Conservation (phyloP, 2,888 invertebrate species). For the Prosopocoilus inquinatus region DNA sequence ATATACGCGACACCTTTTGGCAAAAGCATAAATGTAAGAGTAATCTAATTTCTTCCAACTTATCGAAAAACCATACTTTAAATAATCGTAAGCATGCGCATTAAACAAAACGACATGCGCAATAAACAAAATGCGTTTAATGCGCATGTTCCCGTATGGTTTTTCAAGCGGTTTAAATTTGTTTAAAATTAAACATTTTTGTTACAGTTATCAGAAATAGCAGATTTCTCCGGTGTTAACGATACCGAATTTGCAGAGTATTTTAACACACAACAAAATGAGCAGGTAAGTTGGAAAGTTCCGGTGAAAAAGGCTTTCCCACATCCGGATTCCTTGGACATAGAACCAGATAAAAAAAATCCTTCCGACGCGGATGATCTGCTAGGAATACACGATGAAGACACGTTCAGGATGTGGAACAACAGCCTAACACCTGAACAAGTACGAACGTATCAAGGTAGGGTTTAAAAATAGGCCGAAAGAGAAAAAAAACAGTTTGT, state of each 20-base stretch:
- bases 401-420: slow-evolving; percentile 12
- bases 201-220: background rate
- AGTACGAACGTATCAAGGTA: slow-evolving; percentile 16
- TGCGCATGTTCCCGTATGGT: no score
- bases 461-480: background rate
- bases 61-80: background rate
- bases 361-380: background rate
- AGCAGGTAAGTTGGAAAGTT: background rate
- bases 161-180: no score
- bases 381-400: background rate
- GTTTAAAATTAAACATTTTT: background rate
- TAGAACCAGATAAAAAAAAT: background rate
- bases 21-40: background rate
- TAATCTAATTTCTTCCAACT: no score
- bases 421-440: slow-evolving; percentile 10
- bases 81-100: no score
- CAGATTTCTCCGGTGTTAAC: background rate
- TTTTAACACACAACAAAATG: background rate
- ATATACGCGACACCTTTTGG: background rate
- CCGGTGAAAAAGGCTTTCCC: background rate
- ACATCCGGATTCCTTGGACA: background rate
- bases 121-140: no score
- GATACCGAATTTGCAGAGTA: slow-evolving; percentile 1
- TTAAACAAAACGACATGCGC: no score
- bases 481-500: background rate